Percentiles rank a stretch among this genome's conserved stretches.
Evolutionary conservation across 2,888 invertebrate species (phyloP).

Genomic region (Cylloceria caligata): DNA sequence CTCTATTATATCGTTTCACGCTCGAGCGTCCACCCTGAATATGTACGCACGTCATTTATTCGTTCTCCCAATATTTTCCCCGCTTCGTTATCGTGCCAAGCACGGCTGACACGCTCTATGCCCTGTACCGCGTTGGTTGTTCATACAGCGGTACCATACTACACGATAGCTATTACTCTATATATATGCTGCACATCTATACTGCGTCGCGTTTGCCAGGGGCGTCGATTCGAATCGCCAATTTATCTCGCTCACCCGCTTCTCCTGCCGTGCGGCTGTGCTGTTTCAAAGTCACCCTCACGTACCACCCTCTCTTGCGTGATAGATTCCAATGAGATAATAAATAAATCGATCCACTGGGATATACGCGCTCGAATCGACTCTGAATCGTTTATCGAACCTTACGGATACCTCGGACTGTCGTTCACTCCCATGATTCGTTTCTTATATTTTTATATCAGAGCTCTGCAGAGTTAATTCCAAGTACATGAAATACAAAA

Average conservation of each 20-base stretch:
- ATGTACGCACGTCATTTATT: slow-evolving; percentile 76
- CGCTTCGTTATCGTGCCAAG: slow-evolving; percentile 71
- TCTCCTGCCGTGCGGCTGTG: slow-evolving; percentile 26
- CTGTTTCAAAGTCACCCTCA: slow-evolving; percentile 46
- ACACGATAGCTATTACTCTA: slow-evolving; percentile 41
- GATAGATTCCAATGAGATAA: slow-evolving; percentile 56
- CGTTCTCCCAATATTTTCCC: slow-evolving; percentile 73
- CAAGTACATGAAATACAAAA: no score
- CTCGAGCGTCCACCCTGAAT: slow-evolving; percentile 76
- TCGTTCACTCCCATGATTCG: background rate
- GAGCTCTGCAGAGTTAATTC: no score
- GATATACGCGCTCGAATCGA: slow-evolving; percentile 12
- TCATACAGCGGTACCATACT: slow-evolving; percentile 68
- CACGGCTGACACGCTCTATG: slow-evolving; percentile 51
- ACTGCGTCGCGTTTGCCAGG: slow-evolving; percentile 45
- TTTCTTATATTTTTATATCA: background rate
- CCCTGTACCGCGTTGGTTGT: slow-evolving; percentile 58
- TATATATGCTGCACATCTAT: background rate
- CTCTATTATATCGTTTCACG: slow-evolving; percentile 77
- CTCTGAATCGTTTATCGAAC: slow-evolving; percentile 16
- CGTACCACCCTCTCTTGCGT: slow-evolving; percentile 18
- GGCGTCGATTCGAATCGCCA: slow-evolving; percentile 64
- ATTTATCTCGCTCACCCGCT: slow-evolving; percentile 62
- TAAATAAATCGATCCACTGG: slow-evolving; percentile 48
- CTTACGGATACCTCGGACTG: slow-evolving; percentile 11